A percentile compares a stretch with the other conserved stretches of the same genome.
Conservation (phyloP, 1,140 invertebrate genomes). For the Grapholita molesta region DNA sequence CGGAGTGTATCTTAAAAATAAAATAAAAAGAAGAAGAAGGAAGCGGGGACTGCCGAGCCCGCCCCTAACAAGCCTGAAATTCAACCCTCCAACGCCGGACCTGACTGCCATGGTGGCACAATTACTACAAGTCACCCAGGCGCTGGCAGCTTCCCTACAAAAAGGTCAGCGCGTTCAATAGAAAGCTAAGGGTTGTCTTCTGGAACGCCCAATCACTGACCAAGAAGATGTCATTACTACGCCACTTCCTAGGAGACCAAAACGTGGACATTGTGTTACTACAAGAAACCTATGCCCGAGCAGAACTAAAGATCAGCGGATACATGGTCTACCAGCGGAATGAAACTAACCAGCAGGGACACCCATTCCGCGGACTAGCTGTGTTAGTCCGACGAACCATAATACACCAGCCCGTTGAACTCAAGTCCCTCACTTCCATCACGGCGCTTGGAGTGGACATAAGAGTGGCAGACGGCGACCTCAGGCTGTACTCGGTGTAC, state of each 20-base stretch:
- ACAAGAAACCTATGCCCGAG: background rate
- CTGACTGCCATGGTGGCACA: too few species aligned
- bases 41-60: background rate
- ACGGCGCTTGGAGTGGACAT: background rate
- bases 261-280: constrained; percentile 11
- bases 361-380: background rate
- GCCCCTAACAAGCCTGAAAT: background rate
- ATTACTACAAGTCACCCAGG: background rate
- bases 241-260: background rate
- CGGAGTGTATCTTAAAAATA: background rate
- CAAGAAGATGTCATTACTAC: background rate
- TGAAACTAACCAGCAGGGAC: background rate
- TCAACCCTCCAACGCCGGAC: too few species aligned
- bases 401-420: background rate
- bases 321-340: constrained; percentile 10
- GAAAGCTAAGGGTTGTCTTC: background rate
- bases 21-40: background rate
- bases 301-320: background rate
- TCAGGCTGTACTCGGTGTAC: background rate
- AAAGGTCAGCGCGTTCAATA: background rate
- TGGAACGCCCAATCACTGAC: constrained; percentile 3
- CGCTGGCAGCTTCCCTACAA: background rate
- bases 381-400: background rate
- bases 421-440: background rate
- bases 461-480: background rate